Conservation (phyloP, 2,113 vertebrate species). For the Edolisoma coerulescens region DNA sequence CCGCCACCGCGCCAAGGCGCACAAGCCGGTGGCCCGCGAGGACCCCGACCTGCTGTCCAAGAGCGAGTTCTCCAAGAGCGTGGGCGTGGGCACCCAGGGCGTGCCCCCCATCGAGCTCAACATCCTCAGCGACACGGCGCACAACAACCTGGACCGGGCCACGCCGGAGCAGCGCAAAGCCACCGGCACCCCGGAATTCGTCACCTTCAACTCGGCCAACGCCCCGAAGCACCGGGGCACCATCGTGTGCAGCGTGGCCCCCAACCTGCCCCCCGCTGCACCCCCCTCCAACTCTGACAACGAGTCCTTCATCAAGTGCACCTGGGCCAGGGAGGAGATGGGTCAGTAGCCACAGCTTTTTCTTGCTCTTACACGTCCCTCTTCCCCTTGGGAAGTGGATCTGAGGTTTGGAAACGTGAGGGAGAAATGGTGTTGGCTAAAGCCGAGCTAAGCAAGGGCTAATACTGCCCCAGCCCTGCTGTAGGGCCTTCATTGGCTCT, state of each 20-base stretch:
- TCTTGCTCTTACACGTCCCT: not conserved
- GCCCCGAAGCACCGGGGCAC: constrained; percentile 75
- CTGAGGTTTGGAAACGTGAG: not conserved
- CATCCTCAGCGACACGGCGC: constrained; percentile 61
- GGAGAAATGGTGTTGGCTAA: not conserved
- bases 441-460: not conserved
- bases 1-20: constrained; percentile 72
- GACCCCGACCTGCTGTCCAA: constrained; percentile 89
- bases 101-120: constrained; percentile 80
- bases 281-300: constrained; percentile 83
- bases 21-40: constrained; percentile 83
- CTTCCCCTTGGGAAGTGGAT: not conserved
- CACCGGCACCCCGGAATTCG: constrained; percentile 50
- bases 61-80: constrained; percentile 75
- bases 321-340: constrained; percentile 90
- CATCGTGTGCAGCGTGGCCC: constrained; percentile 92
- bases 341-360: constrained; percentile 70
- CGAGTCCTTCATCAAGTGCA: constrained; percentile 85
- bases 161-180: constrained; percentile 68
- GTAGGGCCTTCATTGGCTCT: not conserved
- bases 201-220: constrained; percentile 70
- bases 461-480: not conserved
- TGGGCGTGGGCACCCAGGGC: constrained; percentile 75
- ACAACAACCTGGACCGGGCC: constrained; percentile 77
- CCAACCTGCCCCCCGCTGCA: constrained; percentile 79